phyloP scores from a whole-genome alignment of 2,888 invertebrate genomes.

The Polydrusus cervinus region DNA sequence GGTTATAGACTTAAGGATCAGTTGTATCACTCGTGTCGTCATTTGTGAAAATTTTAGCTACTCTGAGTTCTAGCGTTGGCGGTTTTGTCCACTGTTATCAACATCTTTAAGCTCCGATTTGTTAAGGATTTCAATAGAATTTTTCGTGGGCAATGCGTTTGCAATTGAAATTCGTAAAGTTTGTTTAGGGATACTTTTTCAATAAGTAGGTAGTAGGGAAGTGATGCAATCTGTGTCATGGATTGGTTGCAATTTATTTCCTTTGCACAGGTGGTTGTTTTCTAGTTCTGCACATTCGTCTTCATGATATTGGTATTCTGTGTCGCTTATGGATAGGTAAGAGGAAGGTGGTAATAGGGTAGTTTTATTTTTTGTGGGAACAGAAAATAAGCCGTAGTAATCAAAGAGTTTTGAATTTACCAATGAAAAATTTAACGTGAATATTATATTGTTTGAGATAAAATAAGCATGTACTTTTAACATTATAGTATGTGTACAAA shows the following conservation, averaged over 20 bases:
- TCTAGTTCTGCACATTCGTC: background rate
- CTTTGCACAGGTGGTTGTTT: background rate
- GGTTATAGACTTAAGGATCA: no score
- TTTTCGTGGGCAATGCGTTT: no score
- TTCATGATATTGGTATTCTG: background rate
- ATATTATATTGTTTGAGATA: background rate
- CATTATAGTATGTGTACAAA: background rate
- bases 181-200: no score
- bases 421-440: background rate
- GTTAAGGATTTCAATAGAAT: no score
- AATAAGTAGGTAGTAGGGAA: background rate
- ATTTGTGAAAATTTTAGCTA: no score
- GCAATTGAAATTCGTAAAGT: no score
- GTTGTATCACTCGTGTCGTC: no score
- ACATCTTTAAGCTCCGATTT: no score
- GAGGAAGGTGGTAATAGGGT: background rate
- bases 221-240: background rate
- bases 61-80: no score
- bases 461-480: background rate
- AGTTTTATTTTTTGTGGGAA: background rate
- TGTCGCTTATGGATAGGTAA: background rate
- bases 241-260: background rate
- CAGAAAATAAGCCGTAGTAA: background rate
- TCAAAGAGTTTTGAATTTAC: background rate
- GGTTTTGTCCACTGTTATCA: no score